Base-by-base conservation (phyloP, 2,113 vertebrate species). In the Aspiorhynchus laticeps region DNA sequence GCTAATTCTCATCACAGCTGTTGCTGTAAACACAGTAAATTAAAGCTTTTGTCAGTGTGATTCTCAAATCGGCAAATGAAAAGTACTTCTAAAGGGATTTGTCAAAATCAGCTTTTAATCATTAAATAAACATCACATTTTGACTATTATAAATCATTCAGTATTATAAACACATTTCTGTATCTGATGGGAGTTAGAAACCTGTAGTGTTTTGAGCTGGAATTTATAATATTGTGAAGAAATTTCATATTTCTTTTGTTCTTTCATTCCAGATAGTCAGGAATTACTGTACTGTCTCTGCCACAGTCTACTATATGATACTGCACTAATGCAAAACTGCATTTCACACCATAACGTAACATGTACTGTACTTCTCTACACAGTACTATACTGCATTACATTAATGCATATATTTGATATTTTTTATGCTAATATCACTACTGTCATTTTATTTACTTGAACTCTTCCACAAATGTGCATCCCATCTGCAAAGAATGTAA, bases 51-150 rank as follows among this genome's bases (percentile, higher is more conserved):
- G 91, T 88, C 90, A 88, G 82, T 84, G 80, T 91, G 88, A 69
- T 88, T 90, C 88, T 92, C 88, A 91, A 81, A 86, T 85, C 81
- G 80, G 85, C 88, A 46, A 84, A 78, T 86, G 85, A 91, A 93
- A 90, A 89, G 79, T 90, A 83, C 89, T 67, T 89, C 92, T 92
- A 87, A 79, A 75, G 93, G 90, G 92, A 93, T 86, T 36, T 88
- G 88, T 85, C 88, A 90, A 83, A 90, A 92, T 88, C 67, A 65
- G 83, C 86, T 87, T 93, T 91, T 90, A 85, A 92, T 94, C 93
- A 91, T 87, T 90, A 91, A 87, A 83, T 84, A 91, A 92, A 89
- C 82, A 86, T 92, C 91, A 90, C 38, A 87, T 92, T 94, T 93
- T 88, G 90, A 87, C 74, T 87, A 83, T 61, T 87, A 85, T 85